Percentiles rank a stretch among this genome's conserved stretches.
Evolutionary conservation across 2,888 invertebrate genomes (phyloP).

Genomic region (Apodemia hepburni): DNA sequence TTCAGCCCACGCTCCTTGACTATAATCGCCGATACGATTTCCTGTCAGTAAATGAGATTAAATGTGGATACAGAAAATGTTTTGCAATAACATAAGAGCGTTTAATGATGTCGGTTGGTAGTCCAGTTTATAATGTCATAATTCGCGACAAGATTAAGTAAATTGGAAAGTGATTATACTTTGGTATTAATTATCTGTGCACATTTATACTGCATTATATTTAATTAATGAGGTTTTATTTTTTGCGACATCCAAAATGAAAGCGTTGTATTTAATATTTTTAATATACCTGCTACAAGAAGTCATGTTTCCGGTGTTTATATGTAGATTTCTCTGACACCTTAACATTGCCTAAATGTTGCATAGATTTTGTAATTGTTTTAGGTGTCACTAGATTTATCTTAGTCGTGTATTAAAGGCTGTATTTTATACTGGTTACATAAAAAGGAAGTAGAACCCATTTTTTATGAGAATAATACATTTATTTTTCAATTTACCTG

Average conservation of each 20-base stretch:
- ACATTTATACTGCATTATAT: not conserved
- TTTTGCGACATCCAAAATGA: not conserved
- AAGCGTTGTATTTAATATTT: not conserved
- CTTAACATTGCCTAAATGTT: not conserved
- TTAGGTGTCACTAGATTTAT: no score
- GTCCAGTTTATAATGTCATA: conserved; percentile 35
- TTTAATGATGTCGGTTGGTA: conserved; percentile 44
- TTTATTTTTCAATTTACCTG: no score
- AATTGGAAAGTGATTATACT: conserved; percentile 18
- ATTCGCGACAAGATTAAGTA: conserved; percentile 28
- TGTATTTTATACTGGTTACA: no score
- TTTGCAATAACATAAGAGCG: conserved; percentile 59
- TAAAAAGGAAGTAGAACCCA: no score
- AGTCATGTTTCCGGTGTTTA: not conserved
- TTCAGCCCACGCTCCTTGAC: conserved; percentile 40
- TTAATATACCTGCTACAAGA: not conserved
- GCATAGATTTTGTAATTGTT: no score
- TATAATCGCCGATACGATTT: conserved; percentile 53
- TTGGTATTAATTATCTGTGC: conserved; percentile 6
- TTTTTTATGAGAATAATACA: no score
- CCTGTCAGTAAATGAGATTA: conserved; percentile 71
- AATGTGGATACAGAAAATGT: conserved; percentile 45
- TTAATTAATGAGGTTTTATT: not conserved
- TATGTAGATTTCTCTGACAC: not conserved
- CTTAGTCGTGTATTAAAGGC: no score